Percentiles rank a stretch among this genome's conserved stretches.
Evolutionary conservation across 2,888 invertebrate genomes (phyloP).

Genomic region (Phoenoteleia sp.): DNA sequence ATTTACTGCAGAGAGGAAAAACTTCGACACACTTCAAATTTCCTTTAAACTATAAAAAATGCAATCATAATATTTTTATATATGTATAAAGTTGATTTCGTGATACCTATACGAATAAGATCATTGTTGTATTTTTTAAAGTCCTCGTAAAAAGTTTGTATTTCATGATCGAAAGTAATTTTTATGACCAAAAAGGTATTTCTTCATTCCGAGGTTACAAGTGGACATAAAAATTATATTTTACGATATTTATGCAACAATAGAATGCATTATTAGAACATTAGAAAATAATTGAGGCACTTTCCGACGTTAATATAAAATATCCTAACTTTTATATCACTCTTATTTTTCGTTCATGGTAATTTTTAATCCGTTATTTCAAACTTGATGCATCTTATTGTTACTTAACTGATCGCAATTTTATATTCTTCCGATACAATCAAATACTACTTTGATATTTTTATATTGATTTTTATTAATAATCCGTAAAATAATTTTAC

Average conservation of each 20-base stretch:
- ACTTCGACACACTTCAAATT: constrained; percentile 25
- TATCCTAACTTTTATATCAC: neutral
- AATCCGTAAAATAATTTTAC: too few relatives aligned
- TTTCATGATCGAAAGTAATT: constrained; percentile 58
- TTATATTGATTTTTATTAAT: too few relatives aligned
- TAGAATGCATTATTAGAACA: constrained; percentile 32
- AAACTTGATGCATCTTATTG: neutral
- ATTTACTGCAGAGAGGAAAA: constrained; percentile 1
- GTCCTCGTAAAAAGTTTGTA: constrained; percentile 59
- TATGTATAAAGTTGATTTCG: constrained; percentile 55
- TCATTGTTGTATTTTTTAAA: constrained; percentile 45
- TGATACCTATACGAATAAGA: constrained; percentile 25
- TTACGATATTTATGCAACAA: constrained; percentile 38
- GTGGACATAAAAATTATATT: constrained; percentile 44
- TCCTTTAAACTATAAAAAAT: constrained; percentile 41
- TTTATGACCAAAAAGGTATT: constrained; percentile 38
- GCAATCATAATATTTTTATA: constrained; percentile 49
- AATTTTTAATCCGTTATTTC: neutral
- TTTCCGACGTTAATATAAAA: neutral
- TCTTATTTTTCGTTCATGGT: constrained; percentile 6
- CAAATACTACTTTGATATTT: too few relatives aligned
- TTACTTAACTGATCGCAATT: too few relatives aligned
- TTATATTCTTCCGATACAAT: too few relatives aligned
- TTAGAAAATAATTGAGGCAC: neutral
- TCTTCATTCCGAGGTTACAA: constrained; percentile 50